Conservation (phyloP, 2,113 vertebrate genomes). For the Blennius ocellaris region DNA sequence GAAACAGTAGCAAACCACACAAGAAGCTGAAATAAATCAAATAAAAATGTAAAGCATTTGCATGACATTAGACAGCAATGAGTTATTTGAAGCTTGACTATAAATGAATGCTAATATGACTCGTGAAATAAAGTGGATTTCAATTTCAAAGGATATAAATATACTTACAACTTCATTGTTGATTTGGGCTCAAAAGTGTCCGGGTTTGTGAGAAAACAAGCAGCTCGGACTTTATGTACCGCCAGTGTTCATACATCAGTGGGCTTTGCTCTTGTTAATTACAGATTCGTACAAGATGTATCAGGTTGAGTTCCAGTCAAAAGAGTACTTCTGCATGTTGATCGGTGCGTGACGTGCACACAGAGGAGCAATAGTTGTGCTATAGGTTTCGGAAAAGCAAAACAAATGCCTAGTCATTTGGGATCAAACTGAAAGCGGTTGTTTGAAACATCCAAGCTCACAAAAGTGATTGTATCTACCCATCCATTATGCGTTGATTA, state of each 20-base stretch:
- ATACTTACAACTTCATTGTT: slow-evolving; percentile 78
- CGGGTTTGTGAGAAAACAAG: slow-evolving; percentile 1
- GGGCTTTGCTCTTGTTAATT: slow-evolving; percentile 48
- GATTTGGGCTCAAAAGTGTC: slow-evolving; percentile 19
- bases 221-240: slow-evolving; percentile 38
- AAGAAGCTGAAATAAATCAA: slow-evolving; percentile 51
- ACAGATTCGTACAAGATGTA: slow-evolving; percentile 31
- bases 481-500: slow-evolving; percentile 48
- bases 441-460: slow-evolving; percentile 24
- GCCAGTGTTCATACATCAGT: slow-evolving; percentile 12
- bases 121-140: background rate
- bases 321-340: slow-evolving; percentile 44
- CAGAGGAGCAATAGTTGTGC: slow-evolving; percentile 26
- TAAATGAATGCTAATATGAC: background rate
- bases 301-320: slow-evolving; percentile 47
- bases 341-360: slow-evolving; percentile 35
- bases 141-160: too few species aligned
- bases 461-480: slow-evolving; percentile 30
- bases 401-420: slow-evolving; percentile 58
- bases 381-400: slow-evolving; percentile 13
- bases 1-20: slow-evolving; percentile 52
- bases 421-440: slow-evolving; percentile 24
- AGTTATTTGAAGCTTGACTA: background rate
- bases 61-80: background rate
- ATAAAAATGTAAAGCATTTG: background rate